A percentile compares a stretch with the other conserved stretches of the same genome.
Conservation (phyloP, 2,113 vertebrate species). For the Chloropsis hardwickii region DNA sequence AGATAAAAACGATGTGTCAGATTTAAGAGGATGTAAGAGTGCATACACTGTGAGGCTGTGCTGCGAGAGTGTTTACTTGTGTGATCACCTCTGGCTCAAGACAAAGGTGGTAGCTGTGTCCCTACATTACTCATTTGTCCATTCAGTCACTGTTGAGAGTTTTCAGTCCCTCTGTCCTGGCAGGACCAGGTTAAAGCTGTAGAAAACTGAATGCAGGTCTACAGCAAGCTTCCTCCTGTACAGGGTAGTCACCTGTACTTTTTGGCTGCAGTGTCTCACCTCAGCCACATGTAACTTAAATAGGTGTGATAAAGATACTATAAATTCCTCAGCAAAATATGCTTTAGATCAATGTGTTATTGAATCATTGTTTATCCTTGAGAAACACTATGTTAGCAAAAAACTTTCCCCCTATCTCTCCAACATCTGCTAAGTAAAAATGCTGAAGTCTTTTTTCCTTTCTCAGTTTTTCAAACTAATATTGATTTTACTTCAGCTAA, state of each 20-base stretch:
- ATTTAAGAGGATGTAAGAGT: background rate
- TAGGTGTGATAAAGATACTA: background rate
- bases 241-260: background rate
- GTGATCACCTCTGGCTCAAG: background rate
- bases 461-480: slow-evolving; percentile 36
- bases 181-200: background rate
- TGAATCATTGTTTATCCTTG: slow-evolving; percentile 21
- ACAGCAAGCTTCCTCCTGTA: background rate
- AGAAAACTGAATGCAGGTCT: background rate
- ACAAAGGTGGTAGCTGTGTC: background rate
- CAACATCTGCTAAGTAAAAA: slow-evolving; percentile 31
- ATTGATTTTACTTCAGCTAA: slow-evolving; percentile 54
- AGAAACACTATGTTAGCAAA: slow-evolving; percentile 19
- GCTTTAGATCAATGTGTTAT: background rate
- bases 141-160: background rate
- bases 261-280: background rate
- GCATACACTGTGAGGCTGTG: background rate
- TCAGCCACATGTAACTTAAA: background rate
- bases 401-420: slow-evolving; percentile 10
- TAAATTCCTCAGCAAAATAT: background rate
- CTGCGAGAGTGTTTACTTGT: background rate
- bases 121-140: background rate
- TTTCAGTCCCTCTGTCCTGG: background rate
- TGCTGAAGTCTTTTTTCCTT: slow-evolving; percentile 41
- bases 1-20: background rate